phyloP scores from a whole-genome alignment of 2,797 vertebrate genomes.

The Pangasius djambal region DNA sequence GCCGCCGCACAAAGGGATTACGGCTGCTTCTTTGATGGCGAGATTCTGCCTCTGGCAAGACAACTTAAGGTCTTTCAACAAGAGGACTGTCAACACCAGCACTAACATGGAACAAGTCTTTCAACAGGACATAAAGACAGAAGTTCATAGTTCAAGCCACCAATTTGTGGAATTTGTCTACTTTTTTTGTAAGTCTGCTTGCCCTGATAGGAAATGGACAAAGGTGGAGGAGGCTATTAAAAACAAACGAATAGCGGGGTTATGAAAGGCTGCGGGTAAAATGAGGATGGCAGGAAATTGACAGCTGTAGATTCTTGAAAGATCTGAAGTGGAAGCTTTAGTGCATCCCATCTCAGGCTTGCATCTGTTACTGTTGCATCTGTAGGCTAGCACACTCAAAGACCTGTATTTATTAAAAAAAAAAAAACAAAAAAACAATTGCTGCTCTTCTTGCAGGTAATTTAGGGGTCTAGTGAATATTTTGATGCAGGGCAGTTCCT shows the following conservation, averaged over 20 bases:
- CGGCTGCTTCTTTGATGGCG: constrained; percentile 41
- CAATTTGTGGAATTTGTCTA: constrained; percentile 50
- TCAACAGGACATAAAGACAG: constrained; percentile 41
- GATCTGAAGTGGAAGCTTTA: constrained; percentile 32
- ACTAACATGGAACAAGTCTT: constrained; percentile 41
- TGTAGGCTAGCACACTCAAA: not conserved
- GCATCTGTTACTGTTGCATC: not conserved
- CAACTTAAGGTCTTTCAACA: constrained; percentile 54
- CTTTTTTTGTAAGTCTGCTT: constrained; percentile 28
- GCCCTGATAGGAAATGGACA: not conserved
- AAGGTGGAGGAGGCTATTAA: constrained; percentile 21
- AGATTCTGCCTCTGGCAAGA: constrained; percentile 52
- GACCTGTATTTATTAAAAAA: constrained; percentile 2
- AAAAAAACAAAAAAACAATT: not conserved
- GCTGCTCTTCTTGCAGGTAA: not conserved
- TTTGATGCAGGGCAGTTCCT: constrained; percentile 2
- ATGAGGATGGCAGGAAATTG: constrained; percentile 6
- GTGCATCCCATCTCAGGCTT: not conserved
- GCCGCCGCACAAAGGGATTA: constrained; percentile 30
- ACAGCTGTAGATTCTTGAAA: constrained; percentile 30
- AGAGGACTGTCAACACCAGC: constrained; percentile 44
- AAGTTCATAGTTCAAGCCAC: constrained; percentile 49
- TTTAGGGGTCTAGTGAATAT: constrained; percentile 35
- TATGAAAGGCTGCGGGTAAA: constrained; percentile 5
- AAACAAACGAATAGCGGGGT: constrained; percentile 29